Evolutionary conservation across 2,888 invertebrate genomes (phyloP), one percentile per base, ranked within the genome.

Genomic region (Heteromyza rotundicornis): DNA sequence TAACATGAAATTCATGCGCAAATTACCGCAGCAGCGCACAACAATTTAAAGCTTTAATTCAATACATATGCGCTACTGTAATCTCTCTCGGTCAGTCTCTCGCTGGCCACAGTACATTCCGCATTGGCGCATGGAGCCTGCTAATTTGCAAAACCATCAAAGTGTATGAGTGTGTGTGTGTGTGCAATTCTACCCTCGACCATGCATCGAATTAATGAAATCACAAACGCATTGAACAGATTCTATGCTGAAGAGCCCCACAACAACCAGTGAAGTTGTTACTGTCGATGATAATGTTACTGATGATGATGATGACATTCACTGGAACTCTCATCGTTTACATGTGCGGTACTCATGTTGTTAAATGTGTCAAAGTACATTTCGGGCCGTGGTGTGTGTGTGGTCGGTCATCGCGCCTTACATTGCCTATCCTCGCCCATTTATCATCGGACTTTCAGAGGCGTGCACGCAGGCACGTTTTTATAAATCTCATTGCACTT

Each of bases 1-100:
- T 57, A 61, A 61, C 53, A n/a, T 52, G 50, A 57, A 51, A 55
- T 60, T 60, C 60, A 60, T 55, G 51, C 36, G n/a, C 60, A 56
- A 60, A 60, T 60, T 60, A 55, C 60, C 60, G 40, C 50, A 3
- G 61, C 44, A 32, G 40, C 44, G 52, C 50, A 56, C 50, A n/a
- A n/a, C n/a, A 57, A 61, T 61, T 51, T 57, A 57, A 61, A 53
- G 56, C 52, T 52, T 50, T 19, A 19, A 50, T 20, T 50, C 23
- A 14, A 3, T n/a, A 50, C 50, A 50, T 12, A 20, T 5, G 5
- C 16, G 40, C n/a, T 8, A n/a, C 40, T 12, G n/a, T 40, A 32
- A 5, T 32, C 32, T n/a, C n/a, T n/a, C 32, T 5, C 12, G 32
- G 32, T 32, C 32, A 8, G 32, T 32, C 7, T 12, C 32, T 32